A percentile compares a stretch with the other conserved stretches of the same genome.
phyloP scores from a whole-genome alignment of 2,888 invertebrate species.

The Apamea sordens region DNA sequence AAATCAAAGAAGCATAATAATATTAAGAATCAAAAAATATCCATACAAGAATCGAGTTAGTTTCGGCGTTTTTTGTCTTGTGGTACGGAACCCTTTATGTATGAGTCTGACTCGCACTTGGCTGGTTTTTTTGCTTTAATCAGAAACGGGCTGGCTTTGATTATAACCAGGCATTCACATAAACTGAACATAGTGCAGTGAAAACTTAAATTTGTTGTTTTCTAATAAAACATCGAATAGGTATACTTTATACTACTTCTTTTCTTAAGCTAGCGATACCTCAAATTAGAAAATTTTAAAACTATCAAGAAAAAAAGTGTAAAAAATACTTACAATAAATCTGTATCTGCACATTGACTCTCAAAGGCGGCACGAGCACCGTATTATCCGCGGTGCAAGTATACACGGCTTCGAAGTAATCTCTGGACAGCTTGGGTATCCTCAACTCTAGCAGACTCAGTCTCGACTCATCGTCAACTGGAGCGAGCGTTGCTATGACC shows the following conservation, averaged over 20 bases:
- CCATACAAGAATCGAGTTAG: too few species aligned
- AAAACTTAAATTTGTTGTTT: background rate
- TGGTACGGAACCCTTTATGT: too few species aligned
- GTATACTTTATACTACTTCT: background rate
- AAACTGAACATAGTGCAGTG: background rate
- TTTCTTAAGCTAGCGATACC: background rate
- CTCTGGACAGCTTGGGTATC: constrained; percentile 88
- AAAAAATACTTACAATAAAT: constrained; percentile 90
- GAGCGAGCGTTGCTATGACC: constrained; percentile 82
- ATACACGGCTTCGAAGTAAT: constrained; percentile 92
- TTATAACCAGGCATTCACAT: background rate
- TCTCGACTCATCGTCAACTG: constrained; percentile 81
- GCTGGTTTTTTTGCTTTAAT: background rate
- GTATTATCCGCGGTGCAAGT: constrained; percentile 94
- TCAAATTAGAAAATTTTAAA: background rate
- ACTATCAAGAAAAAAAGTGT: background rate
- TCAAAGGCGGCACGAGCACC: constrained; percentile 91
- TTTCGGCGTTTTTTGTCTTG: too few species aligned
- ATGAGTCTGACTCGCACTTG: too few species aligned
- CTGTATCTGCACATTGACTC: constrained; percentile 92
- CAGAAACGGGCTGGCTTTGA: background rate
- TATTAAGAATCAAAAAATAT: too few species aligned
- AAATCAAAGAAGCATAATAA: too few species aligned
- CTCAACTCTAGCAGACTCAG: constrained; percentile 81
- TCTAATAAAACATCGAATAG: background rate